Base-by-base conservation (phyloP, 2,113 vertebrate genomes). In the Otocyon megalotis region DNA sequence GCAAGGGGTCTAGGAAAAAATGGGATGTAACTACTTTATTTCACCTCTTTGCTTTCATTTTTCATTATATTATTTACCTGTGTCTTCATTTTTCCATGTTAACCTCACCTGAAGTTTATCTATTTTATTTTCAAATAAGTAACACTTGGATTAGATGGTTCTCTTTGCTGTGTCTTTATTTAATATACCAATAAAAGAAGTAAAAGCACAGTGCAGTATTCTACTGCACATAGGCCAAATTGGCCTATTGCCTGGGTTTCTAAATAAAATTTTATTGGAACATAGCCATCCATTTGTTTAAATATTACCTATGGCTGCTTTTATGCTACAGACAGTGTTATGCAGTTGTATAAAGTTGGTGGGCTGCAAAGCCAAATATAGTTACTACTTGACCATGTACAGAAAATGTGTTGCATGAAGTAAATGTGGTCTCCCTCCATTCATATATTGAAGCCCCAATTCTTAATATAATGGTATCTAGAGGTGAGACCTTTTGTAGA, bases 271-370 rank as follows among this genome's bases (percentile, higher is more conserved):
- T 71, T 71, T 43, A 72, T 24, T 74, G n/a, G 35, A 74, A 19
- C 11, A 60, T 35, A 32, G 11, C 7, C 28, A 24, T 8, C 4
- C 28, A 43, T 48, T 60, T 60, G 28, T 43, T 32, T 60, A 76
- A 76, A 76, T 48, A 48, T 76, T 32, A 28, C 4, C 9, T 50
- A 32, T 71, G 30, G 6, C 28, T 72, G 2, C 7, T 24, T 32
- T 19, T 7, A 48, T 50, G 4, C 35, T 17, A 76, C 2, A 43
- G 1, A 1, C 14, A 71, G 1, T 9, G 3, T 5, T 16, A 1
- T 43, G 6, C 53, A 30, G 60, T 19, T 86, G 4, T 20, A 26
- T 1, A 19, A 7, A 63, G 0, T 0, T 2, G 43, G 24, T 62
- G 5, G 1, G 22, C 50, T 50, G 4, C 3, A 54, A 48, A 93